Conservation (phyloP, 2,113 vertebrate genomes). For the Callocephalon fimbriatum region DNA sequence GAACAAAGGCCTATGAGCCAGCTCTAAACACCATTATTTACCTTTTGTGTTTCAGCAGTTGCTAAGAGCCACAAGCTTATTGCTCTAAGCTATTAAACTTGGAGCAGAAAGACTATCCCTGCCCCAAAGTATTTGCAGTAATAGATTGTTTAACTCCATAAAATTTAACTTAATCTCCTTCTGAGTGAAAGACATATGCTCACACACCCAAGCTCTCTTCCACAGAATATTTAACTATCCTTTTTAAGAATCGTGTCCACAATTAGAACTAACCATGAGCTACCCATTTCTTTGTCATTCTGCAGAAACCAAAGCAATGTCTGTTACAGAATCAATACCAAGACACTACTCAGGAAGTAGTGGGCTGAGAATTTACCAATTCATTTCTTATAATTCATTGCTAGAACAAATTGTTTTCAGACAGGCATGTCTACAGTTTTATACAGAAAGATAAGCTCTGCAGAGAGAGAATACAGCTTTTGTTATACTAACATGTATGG, state of each 20-base stretch:
- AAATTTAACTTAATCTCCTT: neutral
- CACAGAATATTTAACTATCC: neutral
- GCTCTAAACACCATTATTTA: slow-evolving; percentile 30
- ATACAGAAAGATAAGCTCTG: neutral
- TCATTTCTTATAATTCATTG: neutral
- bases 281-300: neutral
- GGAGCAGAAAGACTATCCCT: neutral
- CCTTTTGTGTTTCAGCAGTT: slow-evolving; percentile 33
- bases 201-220: neutral
- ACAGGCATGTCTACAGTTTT: neutral
- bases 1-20: neutral
- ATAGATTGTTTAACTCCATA: neutral
- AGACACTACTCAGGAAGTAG: neutral
- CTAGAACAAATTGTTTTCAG: neutral
- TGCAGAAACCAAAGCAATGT: neutral
- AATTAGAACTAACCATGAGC: accelerated
- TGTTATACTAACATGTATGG: neutral
- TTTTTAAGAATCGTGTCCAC: neutral
- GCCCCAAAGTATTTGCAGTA: neutral
- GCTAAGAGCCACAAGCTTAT: slow-evolving; percentile 14
- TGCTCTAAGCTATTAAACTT: slow-evolving; percentile 25
- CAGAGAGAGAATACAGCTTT: neutral
- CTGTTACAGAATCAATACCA: neutral
- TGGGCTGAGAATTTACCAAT: neutral
- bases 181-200: neutral